phyloP scores from a whole-genome alignment of 2,113 vertebrate species.

The Bagarius yarrelli region DNA sequence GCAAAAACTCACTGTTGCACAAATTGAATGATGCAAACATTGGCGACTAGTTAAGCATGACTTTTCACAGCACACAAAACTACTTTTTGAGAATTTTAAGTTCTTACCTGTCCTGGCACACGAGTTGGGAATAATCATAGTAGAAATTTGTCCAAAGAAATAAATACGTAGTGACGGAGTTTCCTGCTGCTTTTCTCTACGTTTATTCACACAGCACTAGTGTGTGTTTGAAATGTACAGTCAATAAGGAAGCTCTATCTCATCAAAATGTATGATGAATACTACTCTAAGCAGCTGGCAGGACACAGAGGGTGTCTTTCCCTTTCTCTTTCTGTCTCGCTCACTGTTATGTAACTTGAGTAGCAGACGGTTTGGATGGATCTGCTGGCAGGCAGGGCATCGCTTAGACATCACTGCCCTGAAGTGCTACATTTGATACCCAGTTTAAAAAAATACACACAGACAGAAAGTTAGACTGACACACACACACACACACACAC shows the following conservation, averaged over 20 bases:
- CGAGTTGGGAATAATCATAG: not conserved
- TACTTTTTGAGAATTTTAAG: not conserved
- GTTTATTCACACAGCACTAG: not conserved
- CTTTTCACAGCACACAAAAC: too few species aligned
- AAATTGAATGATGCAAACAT: not conserved
- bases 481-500: not conserved
- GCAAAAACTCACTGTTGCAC: not conserved
- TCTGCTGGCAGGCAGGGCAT: conserved; percentile 5
- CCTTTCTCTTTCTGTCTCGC: not conserved
- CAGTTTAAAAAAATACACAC: not conserved
- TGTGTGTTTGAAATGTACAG: not conserved
- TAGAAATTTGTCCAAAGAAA: not conserved
- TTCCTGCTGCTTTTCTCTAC: not conserved
- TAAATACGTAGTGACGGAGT: not conserved
- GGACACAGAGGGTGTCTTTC: conserved; percentile 3
- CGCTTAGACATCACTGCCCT: not conserved
- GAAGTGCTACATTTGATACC: conserved; percentile 18
- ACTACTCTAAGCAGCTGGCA: not conserved
- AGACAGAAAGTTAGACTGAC: not conserved
- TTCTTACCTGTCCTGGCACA: not conserved
- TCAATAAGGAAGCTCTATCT: not conserved
- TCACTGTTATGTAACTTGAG: not conserved
- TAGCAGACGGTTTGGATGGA: not conserved
- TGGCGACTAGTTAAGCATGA: not conserved
- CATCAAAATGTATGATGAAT: not conserved